Base-by-base conservation (phyloP, 2,888 invertebrate species). In the Odontothrips loti region DNA sequence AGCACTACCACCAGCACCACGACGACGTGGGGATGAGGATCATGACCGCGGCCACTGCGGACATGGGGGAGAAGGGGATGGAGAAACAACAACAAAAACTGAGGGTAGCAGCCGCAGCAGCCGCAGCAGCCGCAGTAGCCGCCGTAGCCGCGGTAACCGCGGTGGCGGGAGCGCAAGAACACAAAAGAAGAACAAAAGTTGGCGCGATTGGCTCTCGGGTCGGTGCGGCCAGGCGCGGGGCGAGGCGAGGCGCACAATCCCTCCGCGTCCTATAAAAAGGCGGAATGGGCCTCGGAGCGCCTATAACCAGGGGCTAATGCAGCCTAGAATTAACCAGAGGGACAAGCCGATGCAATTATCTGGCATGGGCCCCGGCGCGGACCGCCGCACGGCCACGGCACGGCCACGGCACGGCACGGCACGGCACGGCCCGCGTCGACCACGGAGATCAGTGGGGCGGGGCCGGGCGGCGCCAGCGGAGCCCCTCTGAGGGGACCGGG, bases 101-200 rank as follows among this genome's bases (percentile, higher is more conserved):
- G n/a, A n/a, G n/a, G n/a, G n/a, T 4, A 43, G 6, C 34, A 43
- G 34, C 34, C 34, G 34, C 34, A 51, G 58, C 58, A 15, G 17
- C 15, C 15, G 58, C 15, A 58, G 51, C 51, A 20, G 12, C 51
- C 51, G 51, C 51, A 51, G 51, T 10, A 51, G 51, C 51, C 2
- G 58, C 17, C 58, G 20, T 0, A 6, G 51, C 51, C 8, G 51
- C 51, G 51, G 15, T 51, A 51, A 11, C 51, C 17, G 17, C 58
- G 58, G 20, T 6, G 58, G 20, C 58, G 58, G 58, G 15, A 11
- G 58, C 51, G 51, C 51, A 10, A 75, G 68, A 75, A 75, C 23
- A 75, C 68, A 75, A 75, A 75, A 75, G 68, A 75, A 75, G 68
- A 75, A 75, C 68, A 75, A 75, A 75, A 75, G 68, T 75, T 75